A percentile compares a stretch with the other conserved stretches of the same genome.
Evolutionary conservation across 2,797 vertebrate species (phyloP).

Genomic region (Orientallactaga sibirica): DNA sequence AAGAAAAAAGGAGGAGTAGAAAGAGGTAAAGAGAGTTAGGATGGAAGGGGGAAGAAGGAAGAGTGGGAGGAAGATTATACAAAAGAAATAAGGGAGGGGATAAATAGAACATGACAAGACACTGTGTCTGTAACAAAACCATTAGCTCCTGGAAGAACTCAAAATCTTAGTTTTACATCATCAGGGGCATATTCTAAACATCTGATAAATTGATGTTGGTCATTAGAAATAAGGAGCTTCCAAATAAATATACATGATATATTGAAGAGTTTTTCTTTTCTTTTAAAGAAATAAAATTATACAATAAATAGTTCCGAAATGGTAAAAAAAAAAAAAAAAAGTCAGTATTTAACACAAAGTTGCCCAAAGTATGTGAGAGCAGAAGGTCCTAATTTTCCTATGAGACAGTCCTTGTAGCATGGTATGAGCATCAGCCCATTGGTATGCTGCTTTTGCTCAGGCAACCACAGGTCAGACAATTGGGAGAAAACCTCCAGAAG

Average conservation of each 20-base stretch:
- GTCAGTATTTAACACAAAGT: background rate
- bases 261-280: background rate
- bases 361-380: background rate
- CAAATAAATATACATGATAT: background rate
- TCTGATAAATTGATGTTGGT: background rate
- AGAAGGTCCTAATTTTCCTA: background rate
- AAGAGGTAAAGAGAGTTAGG: no score
- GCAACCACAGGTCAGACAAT: background rate
- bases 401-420: background rate
- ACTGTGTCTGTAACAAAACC: background rate
- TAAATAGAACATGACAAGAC: background rate
- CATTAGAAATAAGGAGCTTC: constrained; percentile 48
- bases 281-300: constrained; percentile 20
- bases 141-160: background rate
- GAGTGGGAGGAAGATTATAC: no score
- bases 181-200: background rate
- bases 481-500: background rate
- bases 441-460: background rate
- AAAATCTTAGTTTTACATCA: background rate
- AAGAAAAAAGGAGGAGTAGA: no score
- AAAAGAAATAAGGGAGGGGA: background rate
- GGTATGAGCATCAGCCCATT: background rate
- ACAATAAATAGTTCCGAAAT: background rate
- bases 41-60: rapidly evolving
- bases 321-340: constrained; percentile 8